Evolutionary conservation across 1,140 invertebrate genomes (phyloP).

Genomic region (Drosophila sturtevanti): DNA sequence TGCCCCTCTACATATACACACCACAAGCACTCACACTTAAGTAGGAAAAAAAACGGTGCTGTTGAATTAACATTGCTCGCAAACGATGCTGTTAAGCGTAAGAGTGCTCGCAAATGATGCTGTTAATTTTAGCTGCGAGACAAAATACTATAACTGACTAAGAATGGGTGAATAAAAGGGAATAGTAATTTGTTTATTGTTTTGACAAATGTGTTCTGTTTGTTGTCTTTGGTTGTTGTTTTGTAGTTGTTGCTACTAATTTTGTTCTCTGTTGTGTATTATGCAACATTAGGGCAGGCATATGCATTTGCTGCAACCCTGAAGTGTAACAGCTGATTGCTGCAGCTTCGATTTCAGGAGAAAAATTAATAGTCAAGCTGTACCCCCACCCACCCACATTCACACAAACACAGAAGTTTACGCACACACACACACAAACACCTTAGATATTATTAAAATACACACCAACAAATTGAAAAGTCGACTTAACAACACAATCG

Average conservation of each 20-base stretch:
- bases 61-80: background rate
- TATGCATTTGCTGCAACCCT: slow-evolving; percentile 26
- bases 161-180: background rate
- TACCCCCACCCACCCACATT: slow-evolving; percentile 12
- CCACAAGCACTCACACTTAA: background rate
- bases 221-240: background rate
- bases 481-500: slow-evolving; percentile 5
- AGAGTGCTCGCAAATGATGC: slow-evolving; percentile 31
- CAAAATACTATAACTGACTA: background rate
- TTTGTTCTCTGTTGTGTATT: background rate
- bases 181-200: background rate
- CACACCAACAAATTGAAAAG: slow-evolving; percentile 42
- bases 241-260: background rate
- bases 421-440: background rate
- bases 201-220: background rate
- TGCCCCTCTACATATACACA: background rate
- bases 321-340: slow-evolving; percentile 39
- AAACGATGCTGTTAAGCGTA: slow-evolving; percentile 39
- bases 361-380: slow-evolving; percentile 20
- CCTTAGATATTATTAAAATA: slow-evolving; percentile 20
- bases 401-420: slow-evolving; percentile 20
- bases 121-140: slow-evolving; percentile 14
- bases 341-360: slow-evolving; percentile 40
- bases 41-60: slow-evolving; percentile 33
- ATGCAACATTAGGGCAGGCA: slow-evolving; percentile 34